phyloP scores from a whole-genome alignment of 2,113 vertebrate genomes.

The Lethenteron reissneri region DNA sequence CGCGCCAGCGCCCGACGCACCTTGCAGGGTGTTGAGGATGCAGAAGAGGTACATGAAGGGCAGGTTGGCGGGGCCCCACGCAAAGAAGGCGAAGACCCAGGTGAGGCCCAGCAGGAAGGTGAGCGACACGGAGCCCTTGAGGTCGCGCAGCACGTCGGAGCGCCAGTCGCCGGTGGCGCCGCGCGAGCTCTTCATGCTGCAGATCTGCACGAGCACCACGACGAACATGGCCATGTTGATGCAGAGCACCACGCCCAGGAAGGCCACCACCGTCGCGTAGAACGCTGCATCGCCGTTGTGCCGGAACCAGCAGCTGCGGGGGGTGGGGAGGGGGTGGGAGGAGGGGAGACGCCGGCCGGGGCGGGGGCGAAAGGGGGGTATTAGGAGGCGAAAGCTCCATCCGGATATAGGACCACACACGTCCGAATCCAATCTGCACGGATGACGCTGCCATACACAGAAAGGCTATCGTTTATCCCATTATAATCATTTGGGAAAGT shows the following conservation, averaged over 20 bases:
- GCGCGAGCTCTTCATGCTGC: no score
- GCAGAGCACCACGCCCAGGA: constrained; percentile 53
- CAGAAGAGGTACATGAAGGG: constrained; percentile 70
- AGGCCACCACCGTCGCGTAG: constrained; percentile 68
- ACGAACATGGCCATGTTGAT: constrained; percentile 66
- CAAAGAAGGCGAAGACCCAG: constrained; percentile 83
- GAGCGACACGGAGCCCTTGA: constrained; percentile 56
- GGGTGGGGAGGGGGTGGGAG: no score
- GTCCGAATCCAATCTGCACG: no score
- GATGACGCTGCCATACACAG: no score
- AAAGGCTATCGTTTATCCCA: no score
- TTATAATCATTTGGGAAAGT: no score
- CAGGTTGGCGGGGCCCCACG: constrained; percentile 49
- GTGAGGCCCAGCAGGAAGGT: constrained; percentile 70
- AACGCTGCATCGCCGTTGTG: constrained; percentile 35
- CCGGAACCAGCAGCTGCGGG: constrained; percentile 62
- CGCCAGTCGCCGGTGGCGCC: constrained; percentile 27
- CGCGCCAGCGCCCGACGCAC: constrained; percentile 21
- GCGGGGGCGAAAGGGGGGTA: no score
- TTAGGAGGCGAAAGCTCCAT: no score
- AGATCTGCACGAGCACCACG: constrained; percentile 52
- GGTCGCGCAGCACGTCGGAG: constrained; percentile 40
- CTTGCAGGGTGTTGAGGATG: constrained; percentile 78
- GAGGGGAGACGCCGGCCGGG: neutral
- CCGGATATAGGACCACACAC: no score